Evolutionary conservation across 2,797 vertebrate species (phyloP).

Genomic region (Anisognathus igniventris): DNA sequence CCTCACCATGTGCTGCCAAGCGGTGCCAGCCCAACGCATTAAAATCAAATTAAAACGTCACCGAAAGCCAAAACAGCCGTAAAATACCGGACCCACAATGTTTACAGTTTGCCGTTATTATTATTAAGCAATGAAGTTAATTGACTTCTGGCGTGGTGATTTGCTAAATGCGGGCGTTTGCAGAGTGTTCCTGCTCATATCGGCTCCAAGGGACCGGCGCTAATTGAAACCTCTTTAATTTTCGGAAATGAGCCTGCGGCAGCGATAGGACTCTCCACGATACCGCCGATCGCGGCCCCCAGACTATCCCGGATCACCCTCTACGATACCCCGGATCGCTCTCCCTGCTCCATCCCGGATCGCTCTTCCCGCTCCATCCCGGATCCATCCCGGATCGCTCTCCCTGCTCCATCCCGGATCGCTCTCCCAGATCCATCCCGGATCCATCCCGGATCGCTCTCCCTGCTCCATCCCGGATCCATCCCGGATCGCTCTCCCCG

Average conservation of each 20-base stretch:
- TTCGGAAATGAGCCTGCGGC: neutral
- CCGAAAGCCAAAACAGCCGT: neutral
- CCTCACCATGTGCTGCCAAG: neutral
- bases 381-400: no score
- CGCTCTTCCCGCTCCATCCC: fast-evolving
- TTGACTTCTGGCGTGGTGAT: neutral
- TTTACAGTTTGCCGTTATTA: neutral
- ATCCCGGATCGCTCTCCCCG: neutral
- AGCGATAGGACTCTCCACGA: neutral
- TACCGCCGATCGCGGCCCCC: neutral
- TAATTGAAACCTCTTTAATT: neutral
- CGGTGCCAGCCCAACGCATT: neutral
- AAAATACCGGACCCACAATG: neutral
- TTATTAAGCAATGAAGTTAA: neutral
- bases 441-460: neutral
- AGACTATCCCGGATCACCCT: neutral
- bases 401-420: no score
- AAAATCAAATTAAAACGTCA: neutral
- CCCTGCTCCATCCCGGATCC: neutral
- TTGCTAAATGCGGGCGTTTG: neutral
- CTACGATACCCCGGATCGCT: no score
- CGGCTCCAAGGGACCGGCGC: neutral
- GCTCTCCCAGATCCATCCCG: neutral
- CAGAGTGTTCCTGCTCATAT: neutral
- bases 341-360: neutral